Evolutionary conservation across 2,113 vertebrate species (phyloP), one percentile per base, ranked within the genome.

Genomic region (Mungos mungo): DNA sequence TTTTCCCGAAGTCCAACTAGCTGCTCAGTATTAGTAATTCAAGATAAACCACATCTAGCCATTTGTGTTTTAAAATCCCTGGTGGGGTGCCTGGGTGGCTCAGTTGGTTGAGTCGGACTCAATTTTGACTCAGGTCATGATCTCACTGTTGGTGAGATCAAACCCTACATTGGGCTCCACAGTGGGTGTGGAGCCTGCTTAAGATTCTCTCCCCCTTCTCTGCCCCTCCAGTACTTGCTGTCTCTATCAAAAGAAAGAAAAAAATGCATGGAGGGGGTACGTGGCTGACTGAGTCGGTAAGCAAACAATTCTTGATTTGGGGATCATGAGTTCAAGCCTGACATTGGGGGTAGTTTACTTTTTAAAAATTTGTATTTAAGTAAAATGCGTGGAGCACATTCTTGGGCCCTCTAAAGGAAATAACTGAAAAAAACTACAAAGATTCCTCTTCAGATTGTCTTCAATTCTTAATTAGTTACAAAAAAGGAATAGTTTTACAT

Each of bases 391-490:
- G 1, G 69, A 76, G 9, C 33, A 65, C 54, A 72, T 82, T 88
- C 86, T 54, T 87, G 71, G 35, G 27, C 18, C 16, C 13, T 80
- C 29, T 84, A 31, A 88, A 93, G 50, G 41, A 92, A 72, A 57
- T 33, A 83, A 85, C n/a, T 35, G 35, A 93, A 93, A 74, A 41
- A 74, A 41, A 63, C 45, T 31, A 5, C 7, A 74, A 35, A 84
- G 63, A 83, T 74, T 85, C 19, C 54, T 86, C 33, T 31, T 35
- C 63, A 68, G 50, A 45, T 29, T 72, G 15, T 72, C 65, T 84
- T 92, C 90, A 81, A 84, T 87, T 96, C 63, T 63, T 85, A 90
- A 54, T 80, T 87, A 83, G 15, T 90, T 94, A 60, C 25, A 50
- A 84, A 92, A 93, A 93, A 77, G 60, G 3, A 74, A 35, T 13